These are phyloP conservation scores for Lithobates sylvaticus DNA, from an alignment of 2,797 vertebrate genomes.

Conservation along the genomic window DNA sequence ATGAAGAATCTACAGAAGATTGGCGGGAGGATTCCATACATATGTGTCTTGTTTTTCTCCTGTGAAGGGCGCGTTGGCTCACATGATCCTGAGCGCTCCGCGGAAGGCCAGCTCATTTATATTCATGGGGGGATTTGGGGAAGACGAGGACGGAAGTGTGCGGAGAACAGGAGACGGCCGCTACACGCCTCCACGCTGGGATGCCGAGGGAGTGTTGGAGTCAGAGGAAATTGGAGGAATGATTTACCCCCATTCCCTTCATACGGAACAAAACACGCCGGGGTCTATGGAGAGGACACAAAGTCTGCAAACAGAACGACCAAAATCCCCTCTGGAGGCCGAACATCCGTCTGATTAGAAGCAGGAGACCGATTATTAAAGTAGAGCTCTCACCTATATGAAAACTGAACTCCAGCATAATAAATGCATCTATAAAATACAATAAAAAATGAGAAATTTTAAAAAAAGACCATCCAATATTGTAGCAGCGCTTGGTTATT, in stretches of 20 bases:
- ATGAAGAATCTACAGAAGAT: no score
- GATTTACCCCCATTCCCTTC: not conserved
- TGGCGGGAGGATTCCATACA: no score
- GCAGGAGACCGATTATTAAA: no score
- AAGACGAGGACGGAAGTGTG: slow-evolving; percentile 3
- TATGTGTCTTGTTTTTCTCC: no score
- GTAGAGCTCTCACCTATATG: no score
- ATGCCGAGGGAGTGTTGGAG: not conserved
- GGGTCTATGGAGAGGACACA: not conserved
- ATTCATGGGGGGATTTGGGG: slow-evolving; percentile 1
- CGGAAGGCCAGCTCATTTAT: not conserved
- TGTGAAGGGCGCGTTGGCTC: not conserved
- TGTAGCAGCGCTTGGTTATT: no score
- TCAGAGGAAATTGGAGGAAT: not conserved
- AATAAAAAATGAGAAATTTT: no score
- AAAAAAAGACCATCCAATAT: no score
- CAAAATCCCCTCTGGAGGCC: no score
- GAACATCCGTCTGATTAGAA: no score
- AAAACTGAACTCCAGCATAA: no score
- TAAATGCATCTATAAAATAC: no score
- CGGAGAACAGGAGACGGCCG: not conserved
- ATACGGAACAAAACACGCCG: not conserved
- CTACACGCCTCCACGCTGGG: slow-evolving; percentile 1
- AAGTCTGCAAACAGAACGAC: not conserved
- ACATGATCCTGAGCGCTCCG: not conserved